Percentiles rank a stretch among this genome's conserved stretches.
phyloP scores from a whole-genome alignment of 2,888 invertebrate species.

The Eupithecia subumbrata region DNA sequence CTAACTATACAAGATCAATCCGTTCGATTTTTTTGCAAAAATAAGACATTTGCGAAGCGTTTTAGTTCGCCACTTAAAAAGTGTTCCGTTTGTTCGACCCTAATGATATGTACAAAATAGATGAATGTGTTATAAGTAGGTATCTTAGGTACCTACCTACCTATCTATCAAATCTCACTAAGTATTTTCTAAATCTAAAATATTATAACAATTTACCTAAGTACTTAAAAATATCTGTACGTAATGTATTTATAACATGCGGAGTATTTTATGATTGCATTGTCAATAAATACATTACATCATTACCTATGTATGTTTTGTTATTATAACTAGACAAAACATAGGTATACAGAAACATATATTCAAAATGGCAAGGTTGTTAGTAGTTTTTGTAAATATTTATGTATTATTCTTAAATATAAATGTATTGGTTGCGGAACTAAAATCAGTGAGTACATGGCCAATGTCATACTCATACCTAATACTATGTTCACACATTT shows the following conservation, averaged over 20 bases:
- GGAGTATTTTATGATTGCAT: not conserved
- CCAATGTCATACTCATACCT: no score
- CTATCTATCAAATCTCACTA: not conserved
- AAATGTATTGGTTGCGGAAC: not conserved
- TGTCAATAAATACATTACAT: not conserved
- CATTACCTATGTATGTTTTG: not conserved
- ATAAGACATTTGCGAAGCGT: no score
- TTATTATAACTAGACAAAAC: not conserved
- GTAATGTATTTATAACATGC: not conserved
- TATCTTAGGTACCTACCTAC: no score
- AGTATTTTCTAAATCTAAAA: not conserved
- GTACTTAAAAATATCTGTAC: not conserved
- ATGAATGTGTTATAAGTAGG: no score
- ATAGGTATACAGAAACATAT: not conserved
- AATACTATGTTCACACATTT: not conserved
- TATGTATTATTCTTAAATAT: not conserved
- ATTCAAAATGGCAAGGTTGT: not conserved
- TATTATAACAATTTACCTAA: not conserved
- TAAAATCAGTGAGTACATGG: conserved; percentile 1
- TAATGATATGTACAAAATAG: not conserved
- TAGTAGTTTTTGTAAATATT: not conserved
- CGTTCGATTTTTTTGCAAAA: no score
- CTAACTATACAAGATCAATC: no score
- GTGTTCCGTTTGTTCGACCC: not conserved
- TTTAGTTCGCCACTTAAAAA: no score